Evolutionary conservation across 2,113 vertebrate genomes (phyloP), one percentile per base, ranked within the genome.

Genomic region (Eretmochelys imbricata): DNA sequence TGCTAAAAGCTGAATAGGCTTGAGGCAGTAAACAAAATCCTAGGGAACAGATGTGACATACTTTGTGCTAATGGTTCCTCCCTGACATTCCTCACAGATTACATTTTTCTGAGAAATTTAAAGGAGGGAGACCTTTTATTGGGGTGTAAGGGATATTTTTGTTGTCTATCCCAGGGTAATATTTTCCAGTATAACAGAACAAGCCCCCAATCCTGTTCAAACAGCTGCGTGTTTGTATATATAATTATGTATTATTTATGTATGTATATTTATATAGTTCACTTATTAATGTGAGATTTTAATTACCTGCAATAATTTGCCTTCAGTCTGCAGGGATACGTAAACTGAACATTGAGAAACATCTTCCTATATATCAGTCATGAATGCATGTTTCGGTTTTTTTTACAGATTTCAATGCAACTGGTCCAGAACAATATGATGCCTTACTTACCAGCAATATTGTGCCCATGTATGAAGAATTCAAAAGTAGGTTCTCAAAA

Each of bases 401-500:
- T 94, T 94, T 90, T 91, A 4, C 92, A 99, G 99, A 97, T 83
- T 98, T 98, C 48, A 99, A 80, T 72, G 93, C 54, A 49, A 98
- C 98, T 48, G 94, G 1, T 16, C 16, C 97, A 22, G 98, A 98
- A 91, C 98, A 98, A 93, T 99, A 98, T 79, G 99, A 99, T 81
- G 98, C 98, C 59, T 97, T 99, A 85, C 97, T 99, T 72, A 99
- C 98, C 88, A 99, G 99, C 95, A 99, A 99, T 72, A 97, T 99
- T 76, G 98, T 99, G 69, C 99, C 99, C 6, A 99, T 99, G 99
- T 99, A 98, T 94, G 88, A 81, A 4, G 98, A 96, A 89, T 99
- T 99, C 87, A 98, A 96, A 97, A 98, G 99, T 99, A 97, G 98
- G 99, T 98, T 85, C 51, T 72, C 65, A 22, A 72, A 90, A 89